Base-by-base conservation (phyloP, 2,797 vertebrate genomes). In the Characodon lateralis region DNA sequence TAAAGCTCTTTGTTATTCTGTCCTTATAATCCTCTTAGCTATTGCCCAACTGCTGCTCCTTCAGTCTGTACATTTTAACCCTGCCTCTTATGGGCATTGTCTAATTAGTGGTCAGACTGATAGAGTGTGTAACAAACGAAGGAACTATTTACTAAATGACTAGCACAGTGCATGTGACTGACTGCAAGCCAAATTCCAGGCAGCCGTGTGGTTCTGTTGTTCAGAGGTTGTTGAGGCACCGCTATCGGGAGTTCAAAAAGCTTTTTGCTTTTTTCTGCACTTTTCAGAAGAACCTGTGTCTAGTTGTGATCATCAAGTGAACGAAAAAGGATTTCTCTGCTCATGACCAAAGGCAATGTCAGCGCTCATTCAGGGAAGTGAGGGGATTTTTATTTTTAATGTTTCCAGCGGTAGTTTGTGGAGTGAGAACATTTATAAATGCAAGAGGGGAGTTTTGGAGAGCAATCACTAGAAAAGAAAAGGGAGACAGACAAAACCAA, bases 61-160 rank as follows among this genome's bases (percentile, higher is more conserved):
- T 66, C 13, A 0, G 56, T 63, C 68, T 81, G 22, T 76, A 65
- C 58, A 79, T 83, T 80, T 43, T 41, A 80, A 71, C 78, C 77
- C 71, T 0, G 12, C 77, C 46, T 81, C 77, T 83, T 51, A 73
- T 24, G 51, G 58, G 53, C 77, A 24, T 77, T 69, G 61, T 81
- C 77, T 86, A 84, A 90, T 85, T 82, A 85, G 58, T 9, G 48
- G 74, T 78, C 75, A 82, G 76, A 80, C 68, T 78, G 81, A 84
- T 78, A 65, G 46, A 50, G 70, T 73, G 58, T 70, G 5, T 43
- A 79, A 85, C 70, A 72, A 73, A 53, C 14, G 24, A 77, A 63
- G 73, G 77, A 70, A 72, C 55, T 46, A 53, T 86, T 86, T 78
- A 61, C 26, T n/a, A 76, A 88, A 81, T 74, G 69, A n/a, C 78